Percentiles rank a stretch among this genome's conserved stretches.
These are phyloP conservation scores for Brachionichthys hirsutus DNA, from an alignment of 2,113 vertebrate species.

Conservation along the genomic window DNA sequence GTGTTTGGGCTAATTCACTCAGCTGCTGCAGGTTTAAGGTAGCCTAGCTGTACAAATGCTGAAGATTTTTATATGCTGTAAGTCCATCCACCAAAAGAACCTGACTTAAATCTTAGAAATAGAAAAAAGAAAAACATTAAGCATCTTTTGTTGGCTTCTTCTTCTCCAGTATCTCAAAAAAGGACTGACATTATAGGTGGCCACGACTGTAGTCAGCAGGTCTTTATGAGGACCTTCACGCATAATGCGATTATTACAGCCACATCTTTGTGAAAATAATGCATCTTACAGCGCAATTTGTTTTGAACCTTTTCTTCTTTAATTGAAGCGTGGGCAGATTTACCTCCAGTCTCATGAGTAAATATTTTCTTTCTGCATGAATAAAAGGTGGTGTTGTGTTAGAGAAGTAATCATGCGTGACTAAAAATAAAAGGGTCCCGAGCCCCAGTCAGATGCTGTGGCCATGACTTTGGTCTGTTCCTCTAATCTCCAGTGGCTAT, in stretches of 20 bases:
- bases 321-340: slow-evolving; percentile 13
- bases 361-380: slow-evolving; percentile 18
- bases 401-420: slow-evolving; percentile 19
- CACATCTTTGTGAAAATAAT: slow-evolving; percentile 15
- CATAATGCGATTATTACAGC: slow-evolving; percentile 11
- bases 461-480: slow-evolving; percentile 18
- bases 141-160: no score
- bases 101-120: no score
- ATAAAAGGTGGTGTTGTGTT: slow-evolving; percentile 11
- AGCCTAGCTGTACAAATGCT: neutral
- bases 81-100: no score
- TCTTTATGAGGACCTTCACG: neutral
- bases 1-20: no score
- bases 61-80: no score
- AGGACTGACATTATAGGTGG: no score
- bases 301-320: slow-evolving; percentile 39
- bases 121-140: no score
- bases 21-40: neutral
- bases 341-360: slow-evolving; percentile 11
- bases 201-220: no score
- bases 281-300: slow-evolving; percentile 33
- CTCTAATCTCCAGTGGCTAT: slow-evolving; percentile 29
- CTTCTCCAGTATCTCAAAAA: no score
- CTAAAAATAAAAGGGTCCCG: slow-evolving; percentile 24
- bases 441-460: slow-evolving; percentile 12